A percentile compares a stretch with the other conserved stretches of the same genome.
phyloP scores from a whole-genome alignment of 2,888 invertebrate species.

The Alentia gelatinosa region DNA sequence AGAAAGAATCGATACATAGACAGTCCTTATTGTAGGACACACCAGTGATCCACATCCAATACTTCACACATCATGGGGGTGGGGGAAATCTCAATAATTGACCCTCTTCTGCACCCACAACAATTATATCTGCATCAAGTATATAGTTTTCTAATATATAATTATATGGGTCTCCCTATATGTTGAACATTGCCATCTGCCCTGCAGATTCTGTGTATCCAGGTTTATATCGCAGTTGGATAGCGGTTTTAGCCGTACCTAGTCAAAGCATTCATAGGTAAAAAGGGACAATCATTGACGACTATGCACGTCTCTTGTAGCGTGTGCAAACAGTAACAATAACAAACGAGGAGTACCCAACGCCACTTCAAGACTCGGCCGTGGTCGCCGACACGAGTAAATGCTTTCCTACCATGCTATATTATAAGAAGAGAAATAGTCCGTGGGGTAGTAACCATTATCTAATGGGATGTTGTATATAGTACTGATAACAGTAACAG shows the following conservation, averaged over 20 bases:
- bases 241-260: constrained; percentile 6
- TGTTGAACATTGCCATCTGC: constrained; percentile 41
- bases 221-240: neutral
- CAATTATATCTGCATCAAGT: constrained; percentile 49
- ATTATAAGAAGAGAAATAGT: neutral
- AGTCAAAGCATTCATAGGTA: constrained; percentile 24
- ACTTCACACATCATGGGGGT: neutral
- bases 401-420: neutral
- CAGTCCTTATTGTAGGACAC: neutral
- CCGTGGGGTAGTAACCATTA: neutral
- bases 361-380: neutral
- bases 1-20: neutral
- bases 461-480: no score
- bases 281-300: constrained; percentile 20
- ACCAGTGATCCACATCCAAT: neutral
- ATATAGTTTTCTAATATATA: constrained; percentile 29
- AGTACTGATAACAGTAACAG: neutral
- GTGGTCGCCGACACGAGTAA: neutral
- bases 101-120: constrained; percentile 24
- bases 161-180: constrained; percentile 35
- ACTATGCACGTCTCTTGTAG: constrained; percentile 15
- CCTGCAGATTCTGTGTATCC: constrained; percentile 28
- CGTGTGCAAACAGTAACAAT: constrained; percentile 12
- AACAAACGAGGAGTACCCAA: neutral
- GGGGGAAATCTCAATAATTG: constrained; percentile 34